Evolutionary conservation across 2,888 invertebrate genomes (phyloP).

Genomic region (Polydrusus tereticollis): DNA sequence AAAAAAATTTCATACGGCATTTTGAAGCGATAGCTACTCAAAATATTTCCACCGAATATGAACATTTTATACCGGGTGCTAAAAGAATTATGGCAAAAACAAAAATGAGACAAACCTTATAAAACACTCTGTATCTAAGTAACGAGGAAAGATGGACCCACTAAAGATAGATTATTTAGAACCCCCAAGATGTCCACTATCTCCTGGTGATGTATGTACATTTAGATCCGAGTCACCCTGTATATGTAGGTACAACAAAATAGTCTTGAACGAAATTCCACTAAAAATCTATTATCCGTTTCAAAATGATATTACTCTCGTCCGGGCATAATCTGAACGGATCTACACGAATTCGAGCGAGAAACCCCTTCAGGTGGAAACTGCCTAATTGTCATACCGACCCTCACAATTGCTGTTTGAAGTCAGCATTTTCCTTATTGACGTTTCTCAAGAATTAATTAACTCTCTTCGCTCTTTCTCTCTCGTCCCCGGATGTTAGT

Average conservation of each 20-base stretch:
- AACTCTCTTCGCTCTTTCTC: constrained; percentile 8
- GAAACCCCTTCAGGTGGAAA: constrained; percentile 42
- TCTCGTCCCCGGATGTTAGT: background rate
- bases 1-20: no score
- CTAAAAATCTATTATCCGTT: constrained; percentile 27
- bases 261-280: background rate
- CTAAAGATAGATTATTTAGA: no score
- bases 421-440: constrained; percentile 42
- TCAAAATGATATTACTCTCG: constrained; percentile 21
- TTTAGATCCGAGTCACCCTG: no score
- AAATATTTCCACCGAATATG: no score
- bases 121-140: no score
- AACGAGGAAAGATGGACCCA: no score
- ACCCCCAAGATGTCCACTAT: no score
- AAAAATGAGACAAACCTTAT: no score
- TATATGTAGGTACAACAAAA: background rate
- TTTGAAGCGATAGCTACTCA: no score
- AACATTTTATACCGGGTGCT: no score
- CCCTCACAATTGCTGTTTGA: constrained; percentile 42
- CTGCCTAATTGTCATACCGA: constrained; percentile 38
- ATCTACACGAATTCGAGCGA: constrained; percentile 28
- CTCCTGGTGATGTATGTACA: no score
- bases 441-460: constrained; percentile 38
- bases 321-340: constrained; percentile 19
- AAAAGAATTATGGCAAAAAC: no score